Conservation (phyloP, 2,797 vertebrate genomes). For the Lateolabrax maculatus region DNA sequence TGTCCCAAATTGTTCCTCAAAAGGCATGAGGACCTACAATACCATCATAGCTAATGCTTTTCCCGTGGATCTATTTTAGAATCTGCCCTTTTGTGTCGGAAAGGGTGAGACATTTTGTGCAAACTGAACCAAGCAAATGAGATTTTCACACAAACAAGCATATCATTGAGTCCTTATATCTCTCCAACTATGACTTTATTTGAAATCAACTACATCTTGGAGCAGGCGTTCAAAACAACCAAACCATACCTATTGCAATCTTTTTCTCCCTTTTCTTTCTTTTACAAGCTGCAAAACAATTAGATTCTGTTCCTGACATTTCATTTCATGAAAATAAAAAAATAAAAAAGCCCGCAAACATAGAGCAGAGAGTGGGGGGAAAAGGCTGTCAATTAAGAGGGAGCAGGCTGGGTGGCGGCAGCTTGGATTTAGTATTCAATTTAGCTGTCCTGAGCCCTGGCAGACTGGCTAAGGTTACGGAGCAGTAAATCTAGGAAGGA, state of each 20-base stretch:
- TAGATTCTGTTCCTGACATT: slow-evolving; percentile 66
- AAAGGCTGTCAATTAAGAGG: slow-evolving; percentile 76
- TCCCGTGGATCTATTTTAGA: slow-evolving; percentile 62
- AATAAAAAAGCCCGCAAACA: slow-evolving; percentile 58
- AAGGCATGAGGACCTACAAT: slow-evolving; percentile 55
- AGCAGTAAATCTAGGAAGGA: slow-evolving; percentile 87
- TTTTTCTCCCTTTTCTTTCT: slow-evolving; percentile 21
- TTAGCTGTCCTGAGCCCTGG: slow-evolving; percentile 85
- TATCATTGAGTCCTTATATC: slow-evolving; percentile 55
- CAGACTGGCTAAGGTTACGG: slow-evolving; percentile 87
- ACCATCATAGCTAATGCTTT: slow-evolving; percentile 55
- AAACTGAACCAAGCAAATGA: slow-evolving; percentile 60
- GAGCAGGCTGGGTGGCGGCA: slow-evolving; percentile 79
- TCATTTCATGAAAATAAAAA: slow-evolving; percentile 68
- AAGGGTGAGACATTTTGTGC: slow-evolving; percentile 62
- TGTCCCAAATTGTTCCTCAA: slow-evolving; percentile 66
- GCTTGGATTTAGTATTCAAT: slow-evolving; percentile 90
- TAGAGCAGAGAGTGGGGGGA: slow-evolving; percentile 34
- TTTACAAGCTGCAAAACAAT: slow-evolving; percentile 60
- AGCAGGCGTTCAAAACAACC: slow-evolving; percentile 50
- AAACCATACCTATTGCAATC: slow-evolving; percentile 34
- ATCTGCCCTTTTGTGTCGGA: slow-evolving; percentile 61
- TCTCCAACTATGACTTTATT: slow-evolving; percentile 37
- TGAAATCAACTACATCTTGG: slow-evolving; percentile 41
- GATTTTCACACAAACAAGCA: slow-evolving; percentile 67